These are phyloP conservation scores for Phyllotreta cruciferae DNA, from an alignment of 2,888 invertebrate species.

Conservation along the genomic window DNA sequence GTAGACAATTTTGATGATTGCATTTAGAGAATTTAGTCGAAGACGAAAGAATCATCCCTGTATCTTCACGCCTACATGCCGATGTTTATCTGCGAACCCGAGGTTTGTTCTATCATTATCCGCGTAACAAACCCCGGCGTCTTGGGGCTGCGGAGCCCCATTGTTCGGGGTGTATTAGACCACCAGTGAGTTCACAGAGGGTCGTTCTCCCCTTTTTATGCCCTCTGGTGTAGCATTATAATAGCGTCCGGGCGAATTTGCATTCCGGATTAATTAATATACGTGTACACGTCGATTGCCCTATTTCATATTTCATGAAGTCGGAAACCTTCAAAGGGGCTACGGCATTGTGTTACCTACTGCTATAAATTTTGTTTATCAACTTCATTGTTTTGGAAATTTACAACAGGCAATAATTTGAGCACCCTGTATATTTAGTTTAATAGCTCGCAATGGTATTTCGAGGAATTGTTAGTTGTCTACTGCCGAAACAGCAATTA, in stretches of 20 bases:
- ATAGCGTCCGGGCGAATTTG: conserved; percentile 54
- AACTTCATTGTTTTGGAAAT: too few relatives aligned
- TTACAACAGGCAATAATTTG: too few relatives aligned
- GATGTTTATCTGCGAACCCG: conserved; percentile 40
- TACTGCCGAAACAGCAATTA: too few relatives aligned
- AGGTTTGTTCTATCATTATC: conserved; percentile 51
- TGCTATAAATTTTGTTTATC: too few relatives aligned
- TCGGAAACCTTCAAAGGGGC: conserved; percentile 7
- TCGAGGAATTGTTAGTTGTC: too few relatives aligned
- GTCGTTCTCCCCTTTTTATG: conserved; percentile 42
- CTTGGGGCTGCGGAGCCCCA: conserved; percentile 51
- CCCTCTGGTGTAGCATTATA: conserved; percentile 52
- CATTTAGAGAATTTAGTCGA: conserved; percentile 5
- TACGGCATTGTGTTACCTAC: background rate
- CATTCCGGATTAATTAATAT: conserved; percentile 56
- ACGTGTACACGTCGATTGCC: conserved; percentile 45
- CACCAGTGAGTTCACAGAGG: conserved; percentile 58
- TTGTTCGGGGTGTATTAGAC: conserved; percentile 53
- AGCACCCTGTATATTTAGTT: too few relatives aligned
- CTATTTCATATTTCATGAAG: conserved; percentile 40
- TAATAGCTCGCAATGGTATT: too few relatives aligned
- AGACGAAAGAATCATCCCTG: conserved; percentile 10
- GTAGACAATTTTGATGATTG: too few relatives aligned
- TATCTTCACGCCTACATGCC: conserved; percentile 24
- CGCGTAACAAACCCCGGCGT: conserved; percentile 52